Evolutionary conservation across 1,140 invertebrate species (phyloP).

Genomic region (Anastrepha obliqua): DNA sequence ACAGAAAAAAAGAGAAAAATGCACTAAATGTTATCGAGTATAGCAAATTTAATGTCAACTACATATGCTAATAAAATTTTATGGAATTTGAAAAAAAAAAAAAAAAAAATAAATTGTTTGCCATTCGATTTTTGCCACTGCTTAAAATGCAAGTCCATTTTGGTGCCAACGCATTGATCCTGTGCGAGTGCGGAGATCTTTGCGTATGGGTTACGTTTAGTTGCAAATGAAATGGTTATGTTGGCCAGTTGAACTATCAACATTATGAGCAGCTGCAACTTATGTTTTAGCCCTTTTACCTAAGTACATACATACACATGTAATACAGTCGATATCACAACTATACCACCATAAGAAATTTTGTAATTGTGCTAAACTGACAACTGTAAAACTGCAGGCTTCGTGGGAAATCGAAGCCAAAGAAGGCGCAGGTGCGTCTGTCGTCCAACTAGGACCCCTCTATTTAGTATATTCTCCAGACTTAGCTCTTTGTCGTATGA

Average conservation of each 20-base stretch:
- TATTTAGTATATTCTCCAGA: too few relatives aligned
- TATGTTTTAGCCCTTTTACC: background rate
- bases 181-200: background rate
- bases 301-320: too few relatives aligned
- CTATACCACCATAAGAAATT: too few relatives aligned
- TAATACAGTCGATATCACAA: too few relatives aligned
- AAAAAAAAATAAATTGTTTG: background rate
- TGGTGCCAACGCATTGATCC: conserved; percentile 28
- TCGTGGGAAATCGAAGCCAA: too few relatives aligned
- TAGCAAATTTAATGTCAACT: conserved; percentile 18
- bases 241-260: background rate
- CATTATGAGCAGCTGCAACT: conserved; percentile 8
- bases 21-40: background rate
- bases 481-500: too few relatives aligned
- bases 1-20: background rate
- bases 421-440: too few relatives aligned
- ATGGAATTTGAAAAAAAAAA: background rate
- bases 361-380: too few relatives aligned
- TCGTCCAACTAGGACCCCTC: too few relatives aligned
- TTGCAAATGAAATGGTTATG: conserved; percentile 14
- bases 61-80: conserved; percentile 28
- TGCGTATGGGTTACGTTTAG: background rate
- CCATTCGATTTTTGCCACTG: conserved; percentile 3
- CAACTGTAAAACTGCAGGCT: too few relatives aligned
- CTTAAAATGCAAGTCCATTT: conserved; percentile 41